Base-by-base conservation (phyloP, 2,888 invertebrate genomes). In the Cerastis leucographa region DNA sequence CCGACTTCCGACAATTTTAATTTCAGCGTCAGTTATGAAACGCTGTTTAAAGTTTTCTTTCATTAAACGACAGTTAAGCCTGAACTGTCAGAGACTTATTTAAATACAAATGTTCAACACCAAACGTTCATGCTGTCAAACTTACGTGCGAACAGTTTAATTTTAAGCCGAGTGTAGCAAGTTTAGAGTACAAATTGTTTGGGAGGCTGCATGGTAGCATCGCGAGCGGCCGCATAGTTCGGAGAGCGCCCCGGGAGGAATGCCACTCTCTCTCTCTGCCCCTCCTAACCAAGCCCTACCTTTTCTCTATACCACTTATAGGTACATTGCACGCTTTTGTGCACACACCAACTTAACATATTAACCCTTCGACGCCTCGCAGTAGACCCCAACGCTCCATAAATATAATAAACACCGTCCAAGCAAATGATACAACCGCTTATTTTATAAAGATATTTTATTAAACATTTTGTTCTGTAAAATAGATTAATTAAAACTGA, bases 401-500 rank as follows among this genome's bases (percentile, higher is more conserved):
- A 85, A 78, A 81, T 79, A 79, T 73, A 80, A 76, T 62, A 76
- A 61, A 54, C 76, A 76, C 51, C 49, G 59, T 61, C 85, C 84
- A 77, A 77, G 25, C 25, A 84, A 88, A 85, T 88, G 86, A 94
- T 91, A 93, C 91, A 85, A 90, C 81, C 68, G 66, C 75, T 78
- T 89, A 93, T 94, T 94, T 96, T 96, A 96, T 94, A 96, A 96
- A 96, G 93, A 94, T 94, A 95, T 96, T 96, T 96, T 96, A 96
- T 96, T 96, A 96, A 96, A 96, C 96, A 96, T 95, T 94, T 95
- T 87, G 92, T 94, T 95, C 94, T 96, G 95, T 96, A 96, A 96
- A 96, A 96, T 95, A 96, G 95, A 94, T 96, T 95, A 96, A 84
- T 96, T 96, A 95, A 95, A 96, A 95, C 96, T 93, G 96, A 96